phyloP scores from a whole-genome alignment of 2,113 vertebrate species.

The Clupea harengus region DNA sequence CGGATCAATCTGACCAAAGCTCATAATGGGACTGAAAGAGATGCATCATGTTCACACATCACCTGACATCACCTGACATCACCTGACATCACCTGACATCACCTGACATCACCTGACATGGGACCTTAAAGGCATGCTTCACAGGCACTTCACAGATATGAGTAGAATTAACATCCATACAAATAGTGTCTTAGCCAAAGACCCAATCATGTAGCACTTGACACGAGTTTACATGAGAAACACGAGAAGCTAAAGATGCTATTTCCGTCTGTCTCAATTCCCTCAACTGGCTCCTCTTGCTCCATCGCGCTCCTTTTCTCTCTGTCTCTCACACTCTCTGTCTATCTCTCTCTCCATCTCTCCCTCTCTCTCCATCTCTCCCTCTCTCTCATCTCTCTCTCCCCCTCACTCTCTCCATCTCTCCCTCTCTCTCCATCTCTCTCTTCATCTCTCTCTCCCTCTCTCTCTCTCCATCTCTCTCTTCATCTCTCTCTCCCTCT shows the following conservation, averaged over 20 bases:
- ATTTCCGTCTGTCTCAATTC: neutral
- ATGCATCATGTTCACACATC: neutral
- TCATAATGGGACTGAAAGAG: neutral
- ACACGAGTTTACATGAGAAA: neutral
- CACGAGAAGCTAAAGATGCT: neutral
- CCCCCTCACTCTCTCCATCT: neutral
- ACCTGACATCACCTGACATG: too few relatives aligned
- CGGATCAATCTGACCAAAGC: too few relatives aligned
- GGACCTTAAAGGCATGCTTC: too few relatives aligned
- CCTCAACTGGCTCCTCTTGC: neutral
- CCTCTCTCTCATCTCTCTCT: too few relatives aligned
- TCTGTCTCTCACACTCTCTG: neutral
- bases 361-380: neutral
- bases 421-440: neutral
- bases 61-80: too few relatives aligned
- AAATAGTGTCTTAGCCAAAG: too few relatives aligned
- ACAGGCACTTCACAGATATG: neutral
- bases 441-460: too few relatives aligned
- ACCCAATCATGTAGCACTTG: neutral
- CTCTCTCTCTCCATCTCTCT: too few relatives aligned
- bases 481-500: constrained; percentile 36
- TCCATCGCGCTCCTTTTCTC: neutral
- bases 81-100: too few relatives aligned
- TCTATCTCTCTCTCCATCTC: neutral
- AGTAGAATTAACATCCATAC: neutral